phyloP scores from a whole-genome alignment of 2,113 vertebrate genomes.

The Cebus imitator region DNA sequence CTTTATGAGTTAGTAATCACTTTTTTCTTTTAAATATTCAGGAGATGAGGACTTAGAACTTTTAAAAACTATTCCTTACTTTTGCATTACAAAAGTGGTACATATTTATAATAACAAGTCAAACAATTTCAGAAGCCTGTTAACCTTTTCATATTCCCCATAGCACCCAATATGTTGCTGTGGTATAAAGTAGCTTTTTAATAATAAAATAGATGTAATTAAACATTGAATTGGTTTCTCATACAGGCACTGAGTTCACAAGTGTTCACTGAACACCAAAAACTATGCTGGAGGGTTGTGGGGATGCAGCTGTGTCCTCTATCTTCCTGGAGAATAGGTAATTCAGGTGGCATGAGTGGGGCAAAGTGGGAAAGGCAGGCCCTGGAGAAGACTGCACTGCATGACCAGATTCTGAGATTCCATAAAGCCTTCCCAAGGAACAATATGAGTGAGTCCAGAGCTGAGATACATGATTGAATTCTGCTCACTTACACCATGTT shows the following conservation, averaged over 20 bases:
- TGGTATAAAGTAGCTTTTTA: conserved; percentile 1
- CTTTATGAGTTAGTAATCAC: neutral
- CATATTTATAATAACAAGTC: neutral
- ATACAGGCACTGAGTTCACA: neutral
- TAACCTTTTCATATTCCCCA: neutral
- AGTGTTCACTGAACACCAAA: neutral
- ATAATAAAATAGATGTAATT: conserved; percentile 6
- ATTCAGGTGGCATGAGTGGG: neutral
- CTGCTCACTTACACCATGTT: neutral
- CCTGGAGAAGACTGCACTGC: neutral
- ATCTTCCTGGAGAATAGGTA: neutral
- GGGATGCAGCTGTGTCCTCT: neutral
- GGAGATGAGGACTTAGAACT: conserved; percentile 5
- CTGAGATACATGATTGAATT: neutral
- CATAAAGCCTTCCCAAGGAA: neutral
- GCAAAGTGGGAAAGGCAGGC: neutral
- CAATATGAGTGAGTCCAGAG: neutral
- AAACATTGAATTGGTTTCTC: neutral
- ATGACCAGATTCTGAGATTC: neutral
- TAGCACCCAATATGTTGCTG: neutral
- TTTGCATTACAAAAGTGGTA: conserved; percentile 11
- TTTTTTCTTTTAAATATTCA: conserved; percentile 10
- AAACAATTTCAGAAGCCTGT: neutral
- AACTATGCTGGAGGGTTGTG: neutral
- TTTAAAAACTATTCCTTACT: neutral